Base-by-base conservation (phyloP, 2,113 vertebrate species). In the Gavialis gangeticus region DNA sequence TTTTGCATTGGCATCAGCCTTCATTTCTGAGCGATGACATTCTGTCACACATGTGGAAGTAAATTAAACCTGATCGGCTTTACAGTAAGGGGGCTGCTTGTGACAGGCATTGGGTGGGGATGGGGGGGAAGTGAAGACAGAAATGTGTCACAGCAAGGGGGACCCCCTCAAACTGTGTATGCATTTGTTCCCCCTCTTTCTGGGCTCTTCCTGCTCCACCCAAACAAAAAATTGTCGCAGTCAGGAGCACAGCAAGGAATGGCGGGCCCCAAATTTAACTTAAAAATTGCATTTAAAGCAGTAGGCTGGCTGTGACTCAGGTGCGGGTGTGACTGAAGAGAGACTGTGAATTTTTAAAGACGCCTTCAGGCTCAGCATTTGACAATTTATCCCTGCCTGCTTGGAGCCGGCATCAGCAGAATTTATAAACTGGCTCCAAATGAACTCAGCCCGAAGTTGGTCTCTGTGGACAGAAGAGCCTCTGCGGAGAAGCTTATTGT, bases 261-360 rank as follows among this genome's bases (percentile, higher is more conserved):
- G 55, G 19, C 73, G 17, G 78, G 67, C 19, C 55, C 15, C 76
- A 84, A 86, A 95, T 4, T 79, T 94, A 88, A 92, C 91, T 94
- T 95, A 90, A 84, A 95, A 91, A 96, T 92, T 80, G 85, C 64
- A 60, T 76, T 83, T 84, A 80, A 94, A 95, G 75, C 55, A 63
- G 58, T 54, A 83, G 63, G 62, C 84, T 87, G 91, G 93, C 55
- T 85, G 60, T 85, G 85, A 90, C 93, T 88, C 92, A 90, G 71
- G 84, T 0, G 1, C 90, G 82, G 64, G 87, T 19, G 19, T 1
- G 12, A 78, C 81, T 34, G 73, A 84, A 66, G 83, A 84, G 76
- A 62, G 54, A 66, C n/a, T 55, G 80, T 81, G 80, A 89, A 0
- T 1, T 91, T 92, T 94, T 27, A 89, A 58, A 80, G 55, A 82